phyloP scores from a whole-genome alignment of 2,113 vertebrate genomes.

The Chauna torquata region DNA sequence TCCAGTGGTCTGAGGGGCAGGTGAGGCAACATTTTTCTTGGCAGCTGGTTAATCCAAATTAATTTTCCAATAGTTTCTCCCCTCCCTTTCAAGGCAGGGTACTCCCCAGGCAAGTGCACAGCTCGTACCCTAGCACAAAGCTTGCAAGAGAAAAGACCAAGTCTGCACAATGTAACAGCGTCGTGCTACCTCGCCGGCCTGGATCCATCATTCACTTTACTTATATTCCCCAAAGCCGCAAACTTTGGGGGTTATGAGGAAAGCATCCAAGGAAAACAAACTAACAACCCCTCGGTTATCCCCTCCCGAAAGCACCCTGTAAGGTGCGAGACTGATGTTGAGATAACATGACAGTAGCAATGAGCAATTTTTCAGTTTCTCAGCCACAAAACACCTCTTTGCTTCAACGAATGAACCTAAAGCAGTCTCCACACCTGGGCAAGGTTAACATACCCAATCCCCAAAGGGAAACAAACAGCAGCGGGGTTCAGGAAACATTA shows the following conservation, averaged over 20 bases:
- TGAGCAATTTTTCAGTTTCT: neutral
- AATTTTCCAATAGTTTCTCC: neutral
- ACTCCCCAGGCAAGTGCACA: neutral
- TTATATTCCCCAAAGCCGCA: neutral
- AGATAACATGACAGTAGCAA: neutral
- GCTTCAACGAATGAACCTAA: neutral
- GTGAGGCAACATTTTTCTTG: neutral
- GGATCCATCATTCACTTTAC: neutral
- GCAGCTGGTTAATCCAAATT: neutral
- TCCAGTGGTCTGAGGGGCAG: rapidly evolving
- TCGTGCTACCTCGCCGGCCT: neutral
- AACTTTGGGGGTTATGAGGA: neutral
- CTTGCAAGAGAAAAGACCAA: neutral
- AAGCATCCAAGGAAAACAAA: neutral
- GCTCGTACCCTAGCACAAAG: neutral
- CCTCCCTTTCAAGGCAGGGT: neutral
- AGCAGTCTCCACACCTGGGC: neutral
- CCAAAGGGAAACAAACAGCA: neutral
- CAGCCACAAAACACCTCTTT: neutral
- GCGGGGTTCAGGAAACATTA: neutral
- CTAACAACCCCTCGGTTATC: neutral
- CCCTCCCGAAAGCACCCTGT: rapidly evolving
- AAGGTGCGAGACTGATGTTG: too few species aligned
- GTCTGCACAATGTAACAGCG: neutral
- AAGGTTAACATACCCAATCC: rapidly evolving